Percentiles rank a stretch among this genome's conserved stretches.
phyloP scores from a whole-genome alignment of 2,888 invertebrate species.

The Hemicrepidius hirtus region DNA sequence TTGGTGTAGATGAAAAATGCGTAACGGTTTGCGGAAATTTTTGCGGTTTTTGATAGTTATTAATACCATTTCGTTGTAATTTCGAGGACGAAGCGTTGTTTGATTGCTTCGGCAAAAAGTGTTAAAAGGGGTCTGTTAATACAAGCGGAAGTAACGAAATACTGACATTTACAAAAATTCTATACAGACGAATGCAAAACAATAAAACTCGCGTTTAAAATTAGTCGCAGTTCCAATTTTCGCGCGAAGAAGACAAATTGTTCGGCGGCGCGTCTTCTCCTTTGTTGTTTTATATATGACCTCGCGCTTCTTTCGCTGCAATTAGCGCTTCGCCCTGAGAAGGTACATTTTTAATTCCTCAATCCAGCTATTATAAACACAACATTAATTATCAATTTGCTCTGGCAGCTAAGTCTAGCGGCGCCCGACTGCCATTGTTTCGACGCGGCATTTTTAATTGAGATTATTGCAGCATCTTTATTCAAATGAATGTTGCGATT shows the following conservation, averaged over 20 bases:
- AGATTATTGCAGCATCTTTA: conserved; percentile 72
- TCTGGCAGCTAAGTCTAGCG: conserved; percentile 53
- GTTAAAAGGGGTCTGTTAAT: conserved; percentile 10
- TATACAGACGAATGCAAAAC: conserved; percentile 68
- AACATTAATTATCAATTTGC: conserved; percentile 73
- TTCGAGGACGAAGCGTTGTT: neutral
- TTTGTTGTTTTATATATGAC: conserved; percentile 65
- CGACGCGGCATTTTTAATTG: conserved; percentile 72
- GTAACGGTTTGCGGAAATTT: conserved; percentile 4
- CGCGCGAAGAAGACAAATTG: conserved; percentile 64
- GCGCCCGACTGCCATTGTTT: conserved; percentile 67
- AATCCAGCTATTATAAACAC: conserved; percentile 72
- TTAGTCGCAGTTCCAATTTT: conserved; percentile 66
- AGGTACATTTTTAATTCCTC: conserved; percentile 72
- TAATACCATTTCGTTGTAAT: conserved; percentile 7
- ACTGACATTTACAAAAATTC: conserved; percentile 61
- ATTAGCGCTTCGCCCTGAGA: conserved; percentile 68
- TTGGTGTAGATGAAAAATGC: conserved; percentile 12
- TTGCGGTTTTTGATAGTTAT: conserved; percentile 10
- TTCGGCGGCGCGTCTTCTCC: conserved; percentile 63
- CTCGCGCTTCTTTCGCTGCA: conserved; percentile 63
- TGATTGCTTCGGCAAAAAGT: conserved; percentile 21
- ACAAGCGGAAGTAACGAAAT: conserved; percentile 23
- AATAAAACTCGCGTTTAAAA: conserved; percentile 69
- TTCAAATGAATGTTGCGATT: conserved; percentile 70